Percentiles rank a stretch among this genome's conserved stretches.
These are phyloP conservation scores for Drosophila micromelanica DNA, from an alignment of 1,140 invertebrate genomes.

Conservation along the genomic window DNA sequence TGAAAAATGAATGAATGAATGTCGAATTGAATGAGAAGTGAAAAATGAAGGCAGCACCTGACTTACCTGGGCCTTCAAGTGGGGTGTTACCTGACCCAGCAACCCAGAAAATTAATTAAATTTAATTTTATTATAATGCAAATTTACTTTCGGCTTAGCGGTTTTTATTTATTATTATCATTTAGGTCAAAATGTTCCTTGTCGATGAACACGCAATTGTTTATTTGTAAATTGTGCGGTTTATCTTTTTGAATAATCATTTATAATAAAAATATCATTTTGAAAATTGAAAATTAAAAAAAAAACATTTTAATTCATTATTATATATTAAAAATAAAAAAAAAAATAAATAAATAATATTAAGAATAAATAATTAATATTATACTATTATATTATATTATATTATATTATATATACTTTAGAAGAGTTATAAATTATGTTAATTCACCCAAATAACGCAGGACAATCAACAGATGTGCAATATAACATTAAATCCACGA, in stretches of 20 bases:
- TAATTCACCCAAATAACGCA: neutral
- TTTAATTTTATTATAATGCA: conserved; percentile 61
- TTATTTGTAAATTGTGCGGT: conserved; percentile 21
- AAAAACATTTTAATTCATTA: no score
- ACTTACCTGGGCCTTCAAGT: conserved; percentile 40
- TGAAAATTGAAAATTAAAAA: no score
- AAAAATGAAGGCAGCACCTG: conserved; percentile 72
- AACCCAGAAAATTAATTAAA: conserved; percentile 78
- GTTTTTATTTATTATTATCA: conserved; percentile 14
- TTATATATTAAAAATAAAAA: no score
- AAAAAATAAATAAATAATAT: no score
- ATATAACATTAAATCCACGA: neutral
- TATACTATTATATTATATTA: no score
- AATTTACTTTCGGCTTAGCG: conserved; percentile 51
- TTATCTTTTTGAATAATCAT: neutral
- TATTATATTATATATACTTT: no score
- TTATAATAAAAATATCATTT: no score
- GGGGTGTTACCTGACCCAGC: conserved; percentile 52
- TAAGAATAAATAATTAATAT: no score
- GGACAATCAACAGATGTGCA: neutral
- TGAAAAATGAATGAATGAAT: conserved; percentile 33
- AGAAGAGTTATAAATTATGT: no score
- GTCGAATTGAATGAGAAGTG: conserved; percentile 47
- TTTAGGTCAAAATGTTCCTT: conserved; percentile 31
- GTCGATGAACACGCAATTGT: conserved; percentile 17